Conservation (phyloP, 2,113 vertebrate species). For the Poicephalus meyeri region DNA sequence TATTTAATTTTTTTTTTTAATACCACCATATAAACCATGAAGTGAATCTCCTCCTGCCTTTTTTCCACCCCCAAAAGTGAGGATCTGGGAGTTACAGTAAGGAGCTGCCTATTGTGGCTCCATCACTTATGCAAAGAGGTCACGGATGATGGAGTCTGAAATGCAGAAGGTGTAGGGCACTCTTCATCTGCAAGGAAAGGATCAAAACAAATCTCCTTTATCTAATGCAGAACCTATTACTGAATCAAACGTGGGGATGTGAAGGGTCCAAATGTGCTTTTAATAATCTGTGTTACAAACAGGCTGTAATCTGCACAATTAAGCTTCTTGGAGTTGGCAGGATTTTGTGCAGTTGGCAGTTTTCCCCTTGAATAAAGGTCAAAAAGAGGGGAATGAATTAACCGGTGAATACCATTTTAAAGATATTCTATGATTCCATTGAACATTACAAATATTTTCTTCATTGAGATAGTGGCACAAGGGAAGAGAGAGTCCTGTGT, state of each 20-base stretch:
- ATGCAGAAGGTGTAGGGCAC: conserved; percentile 29
- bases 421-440: neutral
- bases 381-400: conserved; percentile 32
- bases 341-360: conserved; percentile 54
- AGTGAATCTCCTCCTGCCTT: neutral
- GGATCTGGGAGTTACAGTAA: neutral
- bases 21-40: neutral
- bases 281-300: conserved; percentile 72
- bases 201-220: conserved; percentile 60
- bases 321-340: conserved; percentile 63
- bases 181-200: neutral
- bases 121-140: neutral
- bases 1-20: neutral
- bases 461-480: neutral
- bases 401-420: neutral
- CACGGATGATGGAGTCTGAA: neutral
- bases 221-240: conserved; percentile 47
- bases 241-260: neutral
- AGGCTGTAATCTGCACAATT: conserved; percentile 64
- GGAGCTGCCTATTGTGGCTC: neutral
- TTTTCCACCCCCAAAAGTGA: neutral
- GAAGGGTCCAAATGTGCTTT: conserved; percentile 58
- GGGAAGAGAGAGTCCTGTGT: neutral
- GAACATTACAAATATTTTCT: neutral
- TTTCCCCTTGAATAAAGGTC: conserved; percentile 63